A percentile compares a stretch with the other conserved stretches of the same genome.
Conservation (phyloP, 1,140 invertebrate genomes). For the Drosophila littoralis region DNA sequence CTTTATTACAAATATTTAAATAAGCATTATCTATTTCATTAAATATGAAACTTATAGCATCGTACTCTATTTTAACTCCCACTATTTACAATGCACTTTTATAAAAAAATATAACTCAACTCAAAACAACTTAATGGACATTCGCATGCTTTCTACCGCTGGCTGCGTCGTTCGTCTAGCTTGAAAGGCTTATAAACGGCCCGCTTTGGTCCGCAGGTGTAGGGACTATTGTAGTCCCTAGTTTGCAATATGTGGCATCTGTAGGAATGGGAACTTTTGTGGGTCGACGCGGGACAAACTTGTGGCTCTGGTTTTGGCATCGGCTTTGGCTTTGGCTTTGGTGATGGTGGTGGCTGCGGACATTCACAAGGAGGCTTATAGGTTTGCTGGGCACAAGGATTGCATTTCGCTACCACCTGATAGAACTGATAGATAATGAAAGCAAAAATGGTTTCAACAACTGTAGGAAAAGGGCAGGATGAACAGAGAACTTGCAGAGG, state of each 20-base stretch:
- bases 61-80: no score
- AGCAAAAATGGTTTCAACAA: conserved; percentile 51
- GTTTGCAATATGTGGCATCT: conserved; percentile 11
- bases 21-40: no score
- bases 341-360: background rate
- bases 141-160: background rate
- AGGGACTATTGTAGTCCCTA: background rate
- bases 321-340: background rate
- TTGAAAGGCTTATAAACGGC: no score
- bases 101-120: conserved; percentile 10
- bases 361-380: background rate
- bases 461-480: conserved; percentile 3
- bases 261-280: background rate
- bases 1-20: no score
- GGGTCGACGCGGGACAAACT: no score
- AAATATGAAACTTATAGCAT: no score
- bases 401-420: conserved; percentile 11
- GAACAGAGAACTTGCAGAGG: background rate
- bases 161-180: background rate
- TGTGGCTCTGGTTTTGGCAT: background rate
- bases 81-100: no score
- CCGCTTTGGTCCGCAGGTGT: background rate
- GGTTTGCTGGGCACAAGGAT: background rate
- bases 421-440: conserved; percentile 59
- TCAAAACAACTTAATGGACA: background rate